Conservation (phyloP, 1,140 invertebrate species). For the Wiebesia pumilae region DNA sequence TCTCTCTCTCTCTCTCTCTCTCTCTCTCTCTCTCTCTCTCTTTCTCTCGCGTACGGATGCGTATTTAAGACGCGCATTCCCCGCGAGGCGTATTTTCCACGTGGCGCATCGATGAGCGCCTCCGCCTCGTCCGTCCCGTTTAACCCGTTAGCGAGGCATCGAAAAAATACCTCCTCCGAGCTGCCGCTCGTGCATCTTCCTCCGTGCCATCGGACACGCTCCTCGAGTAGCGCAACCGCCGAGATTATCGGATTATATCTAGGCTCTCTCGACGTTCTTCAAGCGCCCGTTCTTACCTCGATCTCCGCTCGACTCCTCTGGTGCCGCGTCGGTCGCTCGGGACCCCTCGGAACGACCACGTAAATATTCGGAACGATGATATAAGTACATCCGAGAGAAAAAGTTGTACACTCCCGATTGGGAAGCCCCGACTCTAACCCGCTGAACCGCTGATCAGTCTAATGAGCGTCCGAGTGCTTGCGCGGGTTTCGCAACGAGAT, state of each 20-base stretch:
- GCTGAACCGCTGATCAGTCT: not conserved
- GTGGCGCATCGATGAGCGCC: not conserved
- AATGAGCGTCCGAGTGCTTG: not conserved
- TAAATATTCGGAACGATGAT: constrained; percentile 17
- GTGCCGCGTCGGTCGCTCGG: too few species aligned
- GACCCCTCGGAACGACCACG: not conserved
- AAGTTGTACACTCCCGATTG: constrained; percentile 24
- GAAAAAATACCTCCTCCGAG: constrained; percentile 60
- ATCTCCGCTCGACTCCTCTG: too few species aligned
- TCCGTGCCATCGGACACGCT: constrained; percentile 57
- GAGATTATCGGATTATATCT: constrained; percentile 60
- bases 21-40: not conserved
- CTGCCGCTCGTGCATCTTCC: constrained; percentile 56
- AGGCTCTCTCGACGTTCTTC: constrained; percentile 45
- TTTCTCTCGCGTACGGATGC: not conserved
- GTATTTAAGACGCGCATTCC: constrained; percentile 12
- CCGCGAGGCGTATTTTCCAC: constrained; percentile 16
- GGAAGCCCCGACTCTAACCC: not conserved
- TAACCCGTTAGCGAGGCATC: constrained; percentile 63
- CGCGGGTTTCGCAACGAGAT: not conserved
- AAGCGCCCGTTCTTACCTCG: not conserved
- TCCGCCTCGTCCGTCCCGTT: constrained; percentile 63
- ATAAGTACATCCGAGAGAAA: constrained; percentile 22
- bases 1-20: not conserved
- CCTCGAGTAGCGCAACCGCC: constrained; percentile 46